A percentile compares a stretch with the other conserved stretches of the same genome.
These are phyloP conservation scores for Anguilla marmorata DNA, from an alignment of 2,797 vertebrate species.

Conservation along the genomic window DNA sequence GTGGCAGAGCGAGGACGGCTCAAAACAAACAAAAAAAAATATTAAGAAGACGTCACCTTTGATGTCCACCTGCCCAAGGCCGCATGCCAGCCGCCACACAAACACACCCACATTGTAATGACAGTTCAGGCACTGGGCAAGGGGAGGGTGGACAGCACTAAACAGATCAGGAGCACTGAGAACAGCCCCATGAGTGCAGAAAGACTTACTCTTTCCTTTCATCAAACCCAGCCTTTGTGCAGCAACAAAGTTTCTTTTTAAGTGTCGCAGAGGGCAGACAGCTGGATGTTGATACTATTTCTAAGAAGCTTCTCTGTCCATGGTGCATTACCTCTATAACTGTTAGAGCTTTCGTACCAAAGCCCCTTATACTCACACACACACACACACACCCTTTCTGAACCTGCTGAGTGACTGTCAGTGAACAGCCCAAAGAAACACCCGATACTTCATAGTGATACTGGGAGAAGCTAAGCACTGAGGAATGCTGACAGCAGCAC, in stretches of 20 bases:
- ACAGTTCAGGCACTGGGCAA: neutral
- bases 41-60: slow-evolving; percentile 53
- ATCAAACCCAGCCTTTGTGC: slow-evolving; percentile 32
- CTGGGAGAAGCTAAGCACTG: slow-evolving; percentile 32
- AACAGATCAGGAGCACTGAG: neutral
- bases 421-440: slow-evolving; percentile 21
- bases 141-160: slow-evolving; percentile 6
- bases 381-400: neutral
- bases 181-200: slow-evolving; percentile 11
- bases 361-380: neutral
- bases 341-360: slow-evolving; percentile 13
- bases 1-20: slow-evolving; percentile 34
- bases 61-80: slow-evolving; percentile 56
- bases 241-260: slow-evolving; percentile 31
- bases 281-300: slow-evolving; percentile 26
- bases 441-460: slow-evolving; percentile 18
- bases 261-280: slow-evolving; percentile 25
- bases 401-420: slow-evolving; percentile 40
- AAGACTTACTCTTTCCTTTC: slow-evolving; percentile 17
- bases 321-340: slow-evolving; percentile 18
- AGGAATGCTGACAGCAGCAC: slow-evolving; percentile 35
- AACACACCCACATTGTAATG: slow-evolving; percentile 26
- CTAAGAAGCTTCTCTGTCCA: slow-evolving; percentile 5
- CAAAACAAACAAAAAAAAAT: slow-evolving; percentile 53
- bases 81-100: slow-evolving; percentile 40